Base-by-base conservation (phyloP, 2,888 invertebrate genomes). In the Hoplodrina blanda region DNA sequence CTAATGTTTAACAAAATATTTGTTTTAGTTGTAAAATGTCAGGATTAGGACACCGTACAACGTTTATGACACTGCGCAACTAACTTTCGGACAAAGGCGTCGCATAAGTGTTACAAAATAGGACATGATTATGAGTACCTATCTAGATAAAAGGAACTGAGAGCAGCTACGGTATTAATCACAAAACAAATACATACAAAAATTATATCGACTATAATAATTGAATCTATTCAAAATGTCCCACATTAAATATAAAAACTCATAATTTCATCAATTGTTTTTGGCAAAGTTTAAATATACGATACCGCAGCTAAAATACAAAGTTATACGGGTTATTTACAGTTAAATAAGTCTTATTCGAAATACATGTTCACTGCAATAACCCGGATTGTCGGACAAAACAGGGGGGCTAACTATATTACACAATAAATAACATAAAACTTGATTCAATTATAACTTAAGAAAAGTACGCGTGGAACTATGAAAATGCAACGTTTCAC, bases 381-480 rank as follows among this genome's bases (percentile, higher is more conserved):
- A 76, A 73, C 65, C 67, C 62, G n/a, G 8, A 61, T 37, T 13
- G 49, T 17, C 41, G 63, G 76, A 78, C 72, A 73, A 69, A 76
- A 74, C 62, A 73, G 30, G 62, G 30, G 13, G 68, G 33, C 66
- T 76, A 72, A 37, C 62, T 76, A 71, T 54, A 64, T 60, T 80
- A 83, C 67, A 80, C 64, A 87, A 81, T 84, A 84, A 84, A 87
- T 85, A 84, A 83, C 81, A 81, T 74, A 83, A 79, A 83, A 69
- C 50, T 62, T 49, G 54, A 74, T n/a, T n/a, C n/a, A n/a, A n/a
- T 85, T 83, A 88, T 82, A 83, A 83, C 87, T 86, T 87, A 88
- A 69, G 75, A 87, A 78, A 73, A 82, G 71, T 83, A 86, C 80
- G 85, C 86, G 73, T 79, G 87, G 82, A 87, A 86, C 85, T 80